A percentile compares a stretch with the other conserved stretches of the same genome.
Evolutionary conservation across 2,113 vertebrate species (phyloP).

Genomic region (Pteronura brasiliensis): DNA sequence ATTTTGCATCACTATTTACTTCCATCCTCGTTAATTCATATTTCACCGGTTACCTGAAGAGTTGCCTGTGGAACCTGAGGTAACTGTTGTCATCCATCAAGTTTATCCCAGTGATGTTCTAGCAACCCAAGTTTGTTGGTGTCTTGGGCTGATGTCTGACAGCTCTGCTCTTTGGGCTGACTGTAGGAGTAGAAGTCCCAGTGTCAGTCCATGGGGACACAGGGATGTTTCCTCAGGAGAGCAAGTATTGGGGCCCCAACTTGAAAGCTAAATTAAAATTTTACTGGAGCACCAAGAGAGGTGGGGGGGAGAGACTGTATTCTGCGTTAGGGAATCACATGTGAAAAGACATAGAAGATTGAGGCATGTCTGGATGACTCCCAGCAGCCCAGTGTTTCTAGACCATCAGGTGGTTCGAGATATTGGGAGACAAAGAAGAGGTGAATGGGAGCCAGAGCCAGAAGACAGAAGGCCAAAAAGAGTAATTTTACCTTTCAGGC

Average conservation of each 20-base stretch:
- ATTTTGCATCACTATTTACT: neutral
- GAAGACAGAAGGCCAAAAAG: neutral
- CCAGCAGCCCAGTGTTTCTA: neutral
- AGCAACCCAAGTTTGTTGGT: neutral
- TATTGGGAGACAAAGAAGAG: neutral
- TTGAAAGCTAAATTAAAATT: neutral
- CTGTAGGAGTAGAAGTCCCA: neutral
- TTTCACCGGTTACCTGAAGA: neutral
- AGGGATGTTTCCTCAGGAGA: neutral
- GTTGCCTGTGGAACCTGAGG: neutral
- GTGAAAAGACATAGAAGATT: neutral
- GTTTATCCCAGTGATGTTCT: neutral
- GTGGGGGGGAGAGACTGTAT: neutral
- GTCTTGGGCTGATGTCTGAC: neutral
- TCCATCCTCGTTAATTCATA: neutral
- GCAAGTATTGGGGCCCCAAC: neutral
- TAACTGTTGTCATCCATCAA: neutral
- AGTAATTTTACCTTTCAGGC: neutral
- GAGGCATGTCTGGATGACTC: fast-evolving
- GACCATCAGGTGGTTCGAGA: no score
- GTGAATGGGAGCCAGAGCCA: neutral
- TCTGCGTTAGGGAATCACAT: neutral
- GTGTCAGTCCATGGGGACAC: neutral
- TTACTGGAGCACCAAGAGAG: neutral
- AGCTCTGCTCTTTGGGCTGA: neutral